Percentiles rank a stretch among this genome's conserved stretches.
These are phyloP conservation scores for Podarcis muralis DNA, from an alignment of 2,113 vertebrate genomes.

Conservation along the genomic window DNA sequence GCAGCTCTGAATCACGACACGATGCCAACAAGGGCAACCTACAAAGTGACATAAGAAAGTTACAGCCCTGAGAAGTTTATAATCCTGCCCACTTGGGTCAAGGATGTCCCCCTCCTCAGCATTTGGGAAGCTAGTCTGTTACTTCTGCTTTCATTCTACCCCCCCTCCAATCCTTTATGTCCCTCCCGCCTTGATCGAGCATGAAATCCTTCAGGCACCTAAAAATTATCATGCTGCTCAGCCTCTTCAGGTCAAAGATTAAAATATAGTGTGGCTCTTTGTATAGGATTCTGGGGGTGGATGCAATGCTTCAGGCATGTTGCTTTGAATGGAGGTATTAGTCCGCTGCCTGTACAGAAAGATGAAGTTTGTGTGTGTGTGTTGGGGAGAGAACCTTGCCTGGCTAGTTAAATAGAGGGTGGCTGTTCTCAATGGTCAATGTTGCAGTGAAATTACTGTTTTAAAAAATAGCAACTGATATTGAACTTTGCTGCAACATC, in stretches of 20 bases:
- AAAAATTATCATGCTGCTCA: conserved; percentile 55
- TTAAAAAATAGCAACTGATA: conserved; percentile 55
- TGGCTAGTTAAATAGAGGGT: conserved; percentile 56
- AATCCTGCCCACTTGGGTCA: not conserved
- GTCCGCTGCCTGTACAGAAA: conserved; percentile 54
- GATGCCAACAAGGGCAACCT: too few relatives aligned
- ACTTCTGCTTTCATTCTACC: not conserved
- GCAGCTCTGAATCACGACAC: too few relatives aligned
- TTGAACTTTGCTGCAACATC: conserved; percentile 62
- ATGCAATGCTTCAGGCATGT: conserved; percentile 54
- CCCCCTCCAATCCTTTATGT: not conserved
- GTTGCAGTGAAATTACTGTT: conserved; percentile 64
- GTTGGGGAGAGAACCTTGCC: conserved; percentile 44
- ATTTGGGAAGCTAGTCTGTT: not conserved
- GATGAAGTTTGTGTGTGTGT: conserved; percentile 50
- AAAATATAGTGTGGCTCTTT: conserved; percentile 60
- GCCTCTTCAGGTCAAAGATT: conserved; percentile 66
- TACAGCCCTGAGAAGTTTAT: not conserved
- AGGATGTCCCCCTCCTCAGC: too few relatives aligned
- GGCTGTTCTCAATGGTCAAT: conserved; percentile 62
- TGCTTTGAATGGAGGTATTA: conserved; percentile 58
- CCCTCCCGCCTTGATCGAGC: not conserved
- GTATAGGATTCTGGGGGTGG: conserved; percentile 46
- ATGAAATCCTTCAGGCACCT: conserved; percentile 59
- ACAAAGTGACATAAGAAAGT: not conserved